Conservation (phyloP, 2,797 vertebrate species). For the Eidolon dupreanum region DNA sequence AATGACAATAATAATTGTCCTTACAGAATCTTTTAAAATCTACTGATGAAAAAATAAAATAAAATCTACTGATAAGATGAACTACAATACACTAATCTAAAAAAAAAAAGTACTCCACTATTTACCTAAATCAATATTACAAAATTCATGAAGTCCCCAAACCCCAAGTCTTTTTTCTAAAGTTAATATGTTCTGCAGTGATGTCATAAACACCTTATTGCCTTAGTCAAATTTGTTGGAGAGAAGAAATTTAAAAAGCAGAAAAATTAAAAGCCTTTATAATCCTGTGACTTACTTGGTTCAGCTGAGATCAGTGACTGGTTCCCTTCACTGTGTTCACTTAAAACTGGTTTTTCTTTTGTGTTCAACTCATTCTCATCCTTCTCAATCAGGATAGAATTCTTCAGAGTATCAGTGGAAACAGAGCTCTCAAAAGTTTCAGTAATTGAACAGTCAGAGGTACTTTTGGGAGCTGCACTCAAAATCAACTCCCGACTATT, state of each 20-base stretch:
- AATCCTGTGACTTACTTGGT: constrained; percentile 85
- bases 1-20: constrained; percentile 3
- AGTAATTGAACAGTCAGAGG: constrained; percentile 47
- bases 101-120: neutral
- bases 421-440: constrained; percentile 54
- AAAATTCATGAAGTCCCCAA: constrained; percentile 4
- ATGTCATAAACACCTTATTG: neutral
- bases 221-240: neutral
- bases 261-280: neutral
- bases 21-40: constrained; percentile 35
- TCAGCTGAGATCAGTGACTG: constrained; percentile 81
- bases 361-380: constrained; percentile 51
- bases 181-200: constrained; percentile 1
- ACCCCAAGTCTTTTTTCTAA: neutral
- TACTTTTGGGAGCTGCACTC: neutral
- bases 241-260: neutral
- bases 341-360: constrained; percentile 51
- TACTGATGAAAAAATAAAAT: neutral
- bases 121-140: constrained; percentile 12
- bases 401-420: neutral
- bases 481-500: constrained; percentile 44
- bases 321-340: constrained; percentile 78
- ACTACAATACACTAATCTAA: neutral
- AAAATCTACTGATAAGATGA: neutral
- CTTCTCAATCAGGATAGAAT: constrained; percentile 19